phyloP scores from a whole-genome alignment of 2,797 vertebrate genomes.

The Hozukius guyotensis region DNA sequence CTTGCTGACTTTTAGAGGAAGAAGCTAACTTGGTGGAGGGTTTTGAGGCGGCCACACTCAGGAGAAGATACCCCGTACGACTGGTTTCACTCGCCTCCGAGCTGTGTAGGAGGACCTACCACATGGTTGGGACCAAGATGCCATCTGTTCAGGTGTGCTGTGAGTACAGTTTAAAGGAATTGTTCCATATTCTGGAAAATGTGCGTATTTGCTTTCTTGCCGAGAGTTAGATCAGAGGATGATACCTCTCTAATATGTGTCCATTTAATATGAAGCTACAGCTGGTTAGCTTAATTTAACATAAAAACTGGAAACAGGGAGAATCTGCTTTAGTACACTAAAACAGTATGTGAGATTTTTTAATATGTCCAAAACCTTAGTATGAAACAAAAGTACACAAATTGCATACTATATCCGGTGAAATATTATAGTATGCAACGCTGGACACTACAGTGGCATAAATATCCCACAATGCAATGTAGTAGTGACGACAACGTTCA shows the following conservation, averaged over 20 bases:
- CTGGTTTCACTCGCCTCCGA: slow-evolving; percentile 84
- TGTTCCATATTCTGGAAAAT: neutral
- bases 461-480: no score
- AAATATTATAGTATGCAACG: no score
- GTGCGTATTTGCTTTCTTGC: neutral
- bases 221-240: neutral
- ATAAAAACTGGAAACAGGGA: neutral
- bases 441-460: no score
- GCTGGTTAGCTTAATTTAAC: neutral
- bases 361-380: no score
- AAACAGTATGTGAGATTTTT: no score
- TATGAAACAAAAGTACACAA: no score
- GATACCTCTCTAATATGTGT: neutral
- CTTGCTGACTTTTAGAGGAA: slow-evolving; percentile 64
- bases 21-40: slow-evolving; percentile 79
- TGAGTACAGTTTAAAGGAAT: slow-evolving; percentile 61
- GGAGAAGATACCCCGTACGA: slow-evolving; percentile 78
- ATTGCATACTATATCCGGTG: no score
- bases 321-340: no score
- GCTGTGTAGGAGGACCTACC: slow-evolving; percentile 82
- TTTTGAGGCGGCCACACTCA: slow-evolving; percentile 75
- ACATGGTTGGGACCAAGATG: slow-evolving; percentile 78
- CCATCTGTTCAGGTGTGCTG: slow-evolving; percentile 81
- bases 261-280: neutral
- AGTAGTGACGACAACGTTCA: no score